A percentile compares a stretch with the other conserved stretches of the same genome.
phyloP scores from a whole-genome alignment of 2,888 invertebrate species.

The Nomada lathburiana region DNA sequence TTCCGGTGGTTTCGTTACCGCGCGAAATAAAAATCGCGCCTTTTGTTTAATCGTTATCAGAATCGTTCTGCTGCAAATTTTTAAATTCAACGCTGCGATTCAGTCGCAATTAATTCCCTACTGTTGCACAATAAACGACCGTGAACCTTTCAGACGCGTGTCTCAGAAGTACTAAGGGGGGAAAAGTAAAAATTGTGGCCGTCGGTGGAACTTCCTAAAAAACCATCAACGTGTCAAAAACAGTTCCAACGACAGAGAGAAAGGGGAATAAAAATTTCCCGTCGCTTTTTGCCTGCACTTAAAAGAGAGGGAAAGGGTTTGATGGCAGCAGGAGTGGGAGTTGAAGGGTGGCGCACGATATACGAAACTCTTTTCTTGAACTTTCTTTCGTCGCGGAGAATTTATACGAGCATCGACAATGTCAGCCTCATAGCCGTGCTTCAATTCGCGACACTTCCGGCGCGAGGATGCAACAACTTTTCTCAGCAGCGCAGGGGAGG shows the following conservation, averaged over 20 bases:
- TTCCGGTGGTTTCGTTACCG: slow-evolving; percentile 33
- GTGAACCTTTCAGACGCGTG: slow-evolving; percentile 3
- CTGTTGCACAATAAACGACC: not conserved
- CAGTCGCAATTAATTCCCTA: not conserved
- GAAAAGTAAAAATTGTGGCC: slow-evolving; percentile 13
- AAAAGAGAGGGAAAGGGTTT: not conserved
- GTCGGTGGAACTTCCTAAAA: slow-evolving; percentile 22
- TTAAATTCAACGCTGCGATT: not conserved
- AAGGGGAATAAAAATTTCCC: slow-evolving; percentile 39
- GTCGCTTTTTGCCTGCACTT: slow-evolving; percentile 4
- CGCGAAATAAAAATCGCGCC: slow-evolving; percentile 22
- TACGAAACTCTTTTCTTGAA: slow-evolving; percentile 32
- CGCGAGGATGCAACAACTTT: slow-evolving; percentile 61
- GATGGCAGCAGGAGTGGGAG: not conserved
- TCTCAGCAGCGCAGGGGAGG: slow-evolving; percentile 47
- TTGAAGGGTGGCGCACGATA: not conserved
- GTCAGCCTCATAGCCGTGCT: slow-evolving; percentile 60
- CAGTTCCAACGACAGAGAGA: slow-evolving; percentile 20
- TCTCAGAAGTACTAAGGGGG: not conserved
- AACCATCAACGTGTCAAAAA: slow-evolving; percentile 30
- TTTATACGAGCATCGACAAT: slow-evolving; percentile 56
- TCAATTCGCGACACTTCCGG: slow-evolving; percentile 66
- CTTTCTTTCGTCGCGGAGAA: slow-evolving; percentile 42
- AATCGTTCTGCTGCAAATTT: not conserved
- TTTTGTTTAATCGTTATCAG: slow-evolving; percentile 4